Evolutionary conservation across 2,888 invertebrate genomes (phyloP), one percentile per base, ranked within the genome.

Genomic region (Alloplasta piceator): DNA sequence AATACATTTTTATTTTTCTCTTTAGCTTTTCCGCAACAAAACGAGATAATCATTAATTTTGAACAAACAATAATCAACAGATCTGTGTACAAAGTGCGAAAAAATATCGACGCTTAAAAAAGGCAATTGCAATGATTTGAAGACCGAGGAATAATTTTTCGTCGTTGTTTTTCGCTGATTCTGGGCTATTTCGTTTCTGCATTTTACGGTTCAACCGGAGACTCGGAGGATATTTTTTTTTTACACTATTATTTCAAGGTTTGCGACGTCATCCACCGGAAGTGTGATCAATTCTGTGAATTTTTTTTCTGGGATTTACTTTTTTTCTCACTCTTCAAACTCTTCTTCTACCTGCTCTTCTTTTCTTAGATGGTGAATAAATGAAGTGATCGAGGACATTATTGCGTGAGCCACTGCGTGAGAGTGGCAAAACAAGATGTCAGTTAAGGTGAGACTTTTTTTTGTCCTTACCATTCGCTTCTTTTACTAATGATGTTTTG

Each of bases 371-470:
- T 82, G 85, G 81, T 82, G 84, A 84, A 84, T 83, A 83, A 83
- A 85, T 86, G 84, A 86, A 86, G 85, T 81, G 78, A 81, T 83
- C 85, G 85, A 84, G 80, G 50, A 39, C 56, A 14, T 26, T 5
- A 75, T 85, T 72, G 87, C 85, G 85, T 64, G 82, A 84, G 83
- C 80, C 84, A 82, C 84, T 86, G 83, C 84, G 14, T 84, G 85
- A 84, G 80, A 82, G 83, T 83, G 83, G 72, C 70, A 81, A 78
- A 82, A 72, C 87, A 90, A 90, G 85, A 91, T 91, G 91, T 91
- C 91, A 90, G 91, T 91, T 84, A 91, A 91, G 91, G 91, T 91
- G 88, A 88, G 90, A 46, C 9, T 6, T 64, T 64, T 6, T 36
- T 26, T 36, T 36, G 14, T 63, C 46, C n/a, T n/a, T 60, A n/a